Percentiles rank a stretch among this genome's conserved stretches.
phyloP scores from a whole-genome alignment of 2,797 vertebrate species.

The Philypnodon macrostomus region DNA sequence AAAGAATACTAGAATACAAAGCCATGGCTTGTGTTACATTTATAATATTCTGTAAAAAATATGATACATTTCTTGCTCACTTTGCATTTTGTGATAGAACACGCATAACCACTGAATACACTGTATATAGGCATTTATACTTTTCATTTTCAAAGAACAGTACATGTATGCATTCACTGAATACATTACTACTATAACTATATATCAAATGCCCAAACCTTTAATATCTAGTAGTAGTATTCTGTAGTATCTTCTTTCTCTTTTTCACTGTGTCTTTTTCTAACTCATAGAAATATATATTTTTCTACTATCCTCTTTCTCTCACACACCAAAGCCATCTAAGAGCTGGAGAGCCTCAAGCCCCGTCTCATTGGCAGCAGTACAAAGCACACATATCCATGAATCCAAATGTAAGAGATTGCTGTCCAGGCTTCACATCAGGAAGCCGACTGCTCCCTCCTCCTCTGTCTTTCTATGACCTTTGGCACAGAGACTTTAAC shows the following conservation, averaged over 20 bases:
- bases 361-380: conserved; percentile 60
- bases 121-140: too few species aligned
- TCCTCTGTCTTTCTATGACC: conserved; percentile 15
- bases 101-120: too few species aligned
- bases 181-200: too few species aligned
- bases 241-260: conserved; percentile 20
- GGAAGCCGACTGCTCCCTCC: conserved; percentile 38
- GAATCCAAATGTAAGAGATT: conserved; percentile 63
- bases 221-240: too few species aligned
- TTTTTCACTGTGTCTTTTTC: conserved; percentile 16
- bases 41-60: too few species aligned
- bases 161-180: too few species aligned
- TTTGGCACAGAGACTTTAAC: conserved; percentile 15
- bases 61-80: too few species aligned
- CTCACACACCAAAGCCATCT: conserved; percentile 35
- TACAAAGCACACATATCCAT: conserved; percentile 68
- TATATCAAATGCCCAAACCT: too few species aligned
- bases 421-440: conserved; percentile 47
- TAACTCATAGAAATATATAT: conserved; percentile 18
- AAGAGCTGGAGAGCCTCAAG: conserved; percentile 48
- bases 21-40: too few species aligned
- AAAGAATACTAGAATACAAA: too few species aligned
- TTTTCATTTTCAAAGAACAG: too few species aligned
- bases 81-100: too few species aligned
- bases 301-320: conserved; percentile 18